These are phyloP conservation scores for Gavia stellata DNA, from an alignment of 2,113 vertebrate species.

Conservation along the genomic window DNA sequence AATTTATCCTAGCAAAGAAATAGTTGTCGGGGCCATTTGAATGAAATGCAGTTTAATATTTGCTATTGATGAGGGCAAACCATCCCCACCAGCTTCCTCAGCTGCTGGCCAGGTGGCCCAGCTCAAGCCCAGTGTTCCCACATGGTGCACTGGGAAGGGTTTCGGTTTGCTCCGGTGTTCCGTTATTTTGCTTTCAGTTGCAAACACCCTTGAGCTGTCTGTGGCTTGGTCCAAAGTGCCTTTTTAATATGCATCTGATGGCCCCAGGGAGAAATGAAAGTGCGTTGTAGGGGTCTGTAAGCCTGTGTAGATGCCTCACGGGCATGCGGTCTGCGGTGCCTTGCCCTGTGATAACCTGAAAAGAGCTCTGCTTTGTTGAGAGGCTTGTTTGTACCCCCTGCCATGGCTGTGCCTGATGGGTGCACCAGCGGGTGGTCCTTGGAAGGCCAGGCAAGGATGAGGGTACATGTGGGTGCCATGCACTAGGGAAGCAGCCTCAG, in stretches of 20 bases:
- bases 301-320: background rate
- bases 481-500: background rate
- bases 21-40: background rate
- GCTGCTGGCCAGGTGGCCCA: background rate
- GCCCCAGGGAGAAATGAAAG: background rate
- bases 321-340: background rate
- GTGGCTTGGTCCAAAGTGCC: background rate
- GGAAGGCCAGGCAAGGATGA: background rate
- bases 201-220: background rate
- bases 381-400: background rate
- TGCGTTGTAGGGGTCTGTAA: background rate
- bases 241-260: background rate
- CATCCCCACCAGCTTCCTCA: background rate
- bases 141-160: background rate
- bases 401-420: rapidly evolving
- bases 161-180: background rate
- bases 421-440: background rate
- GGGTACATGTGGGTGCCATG: rapidly evolving
- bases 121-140: background rate
- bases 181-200: background rate
- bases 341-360: background rate
- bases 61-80: background rate
- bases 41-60: background rate
- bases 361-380: background rate
- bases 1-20: background rate